Percentiles rank a stretch among this genome's conserved stretches.
Evolutionary conservation across 2,797 vertebrate genomes (phyloP).

Genomic region (Takifugu rubripes): DNA sequence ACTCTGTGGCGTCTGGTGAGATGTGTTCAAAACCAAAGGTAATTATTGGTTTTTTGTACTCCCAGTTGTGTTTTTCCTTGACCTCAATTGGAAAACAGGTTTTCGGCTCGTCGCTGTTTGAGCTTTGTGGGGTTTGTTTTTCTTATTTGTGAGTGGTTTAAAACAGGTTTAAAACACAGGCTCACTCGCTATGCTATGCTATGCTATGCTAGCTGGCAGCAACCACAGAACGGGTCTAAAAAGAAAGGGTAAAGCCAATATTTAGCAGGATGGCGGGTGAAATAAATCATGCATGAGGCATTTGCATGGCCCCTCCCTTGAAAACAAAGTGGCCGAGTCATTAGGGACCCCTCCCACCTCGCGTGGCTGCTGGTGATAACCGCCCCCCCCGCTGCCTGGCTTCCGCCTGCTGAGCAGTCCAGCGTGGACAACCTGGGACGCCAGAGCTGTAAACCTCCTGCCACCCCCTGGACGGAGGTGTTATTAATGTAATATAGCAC

Average conservation of each 20-base stretch:
- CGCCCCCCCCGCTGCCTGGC: constrained; percentile 42
- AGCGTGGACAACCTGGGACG: constrained; percentile 54
- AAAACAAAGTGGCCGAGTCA: constrained; percentile 17
- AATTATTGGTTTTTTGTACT: not conserved
- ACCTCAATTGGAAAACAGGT: not conserved
- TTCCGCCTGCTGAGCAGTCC: constrained; percentile 48
- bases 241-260: no score
- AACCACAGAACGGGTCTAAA: no score
- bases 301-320: no score
- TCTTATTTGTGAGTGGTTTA: no score
- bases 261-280: no score
- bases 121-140: no score
- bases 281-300: no score
- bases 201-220: no score
- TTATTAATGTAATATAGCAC: constrained; percentile 75
- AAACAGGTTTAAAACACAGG: no score
- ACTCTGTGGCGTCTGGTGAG: not conserved
- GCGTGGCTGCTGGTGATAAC: constrained; percentile 38
- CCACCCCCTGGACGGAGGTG: constrained; percentile 61
- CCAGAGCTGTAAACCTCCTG: constrained; percentile 45
- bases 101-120: no score
- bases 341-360: constrained; percentile 16
- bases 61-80: not conserved
- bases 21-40: not conserved
- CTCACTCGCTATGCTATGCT: no score